These are phyloP conservation scores for Eupithecia subumbrata DNA, from an alignment of 2,888 invertebrate species.

Conservation along the genomic window DNA sequence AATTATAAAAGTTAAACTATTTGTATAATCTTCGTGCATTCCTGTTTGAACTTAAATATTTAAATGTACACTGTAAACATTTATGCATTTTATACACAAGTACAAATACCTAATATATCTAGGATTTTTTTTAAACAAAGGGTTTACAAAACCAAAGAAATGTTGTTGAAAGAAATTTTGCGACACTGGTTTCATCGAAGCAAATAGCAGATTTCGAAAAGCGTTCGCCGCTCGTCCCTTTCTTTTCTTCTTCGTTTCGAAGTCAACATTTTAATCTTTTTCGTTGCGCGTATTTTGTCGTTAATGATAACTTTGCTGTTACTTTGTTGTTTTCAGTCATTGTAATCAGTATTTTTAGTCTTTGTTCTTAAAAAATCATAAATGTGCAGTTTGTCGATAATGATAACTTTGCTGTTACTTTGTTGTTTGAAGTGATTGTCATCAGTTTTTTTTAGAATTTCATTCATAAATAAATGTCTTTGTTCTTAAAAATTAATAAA, in stretches of 20 bases:
- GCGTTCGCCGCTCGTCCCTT: background rate
- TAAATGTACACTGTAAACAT: background rate
- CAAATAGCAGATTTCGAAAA: no score
- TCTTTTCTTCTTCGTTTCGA: background rate
- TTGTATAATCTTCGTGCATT: background rate
- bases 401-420: background rate
- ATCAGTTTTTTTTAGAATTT: background rate
- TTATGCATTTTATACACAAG: background rate
- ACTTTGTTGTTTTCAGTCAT: background rate
- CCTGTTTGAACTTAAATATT: background rate
- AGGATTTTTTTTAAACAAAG: background rate
- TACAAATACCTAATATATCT: background rate
- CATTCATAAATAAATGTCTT: background rate
- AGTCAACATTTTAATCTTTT: background rate
- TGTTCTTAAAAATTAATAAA: no score
- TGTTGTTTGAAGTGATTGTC: background rate
- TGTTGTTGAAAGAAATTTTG: background rate
- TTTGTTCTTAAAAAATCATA: no score
- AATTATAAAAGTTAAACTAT: no score
- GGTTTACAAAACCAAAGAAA: background rate
- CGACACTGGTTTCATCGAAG: background rate
- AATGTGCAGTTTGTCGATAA: no score
- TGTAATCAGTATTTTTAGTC: background rate
- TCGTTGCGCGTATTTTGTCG: background rate
- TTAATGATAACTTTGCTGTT: background rate